Conservation (phyloP, 2,888 invertebrate species). For the Eristalis tenax region DNA sequence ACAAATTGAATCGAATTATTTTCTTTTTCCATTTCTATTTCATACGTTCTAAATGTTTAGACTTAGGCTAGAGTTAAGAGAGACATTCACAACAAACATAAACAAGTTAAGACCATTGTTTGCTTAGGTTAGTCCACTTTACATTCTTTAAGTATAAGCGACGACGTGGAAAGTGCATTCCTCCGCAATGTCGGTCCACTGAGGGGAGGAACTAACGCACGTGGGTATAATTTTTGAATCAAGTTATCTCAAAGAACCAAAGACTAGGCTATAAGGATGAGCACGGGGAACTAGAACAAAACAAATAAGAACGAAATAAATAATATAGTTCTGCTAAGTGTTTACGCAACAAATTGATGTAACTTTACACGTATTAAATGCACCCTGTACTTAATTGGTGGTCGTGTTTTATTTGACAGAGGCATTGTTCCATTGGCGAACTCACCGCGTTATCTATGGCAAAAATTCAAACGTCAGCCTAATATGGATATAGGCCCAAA, state of each 20-base stretch:
- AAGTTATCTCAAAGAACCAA: constrained; percentile 63
- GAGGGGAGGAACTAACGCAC: not conserved
- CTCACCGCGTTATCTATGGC: too few species aligned
- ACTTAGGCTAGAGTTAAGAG: constrained; percentile 4
- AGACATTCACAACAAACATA: constrained; percentile 37
- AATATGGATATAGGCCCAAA: too few species aligned
- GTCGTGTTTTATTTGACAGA: not conserved
- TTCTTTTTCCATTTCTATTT: not conserved
- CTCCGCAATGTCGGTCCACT: not conserved
- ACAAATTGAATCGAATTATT: constrained; percentile 48
- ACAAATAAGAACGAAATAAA: not conserved
- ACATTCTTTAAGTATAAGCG: constrained; percentile 42
- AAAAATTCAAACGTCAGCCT: too few species aligned
- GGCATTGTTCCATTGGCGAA: too few species aligned
- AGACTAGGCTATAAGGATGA: constrained; percentile 56
- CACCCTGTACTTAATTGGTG: not conserved
- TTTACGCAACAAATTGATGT: constrained; percentile 13
- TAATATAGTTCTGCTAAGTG: constrained; percentile 3
- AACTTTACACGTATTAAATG: constrained; percentile 3
- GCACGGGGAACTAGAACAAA: constrained; percentile 82
- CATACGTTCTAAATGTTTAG: not conserved
- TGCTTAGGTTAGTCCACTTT: constrained; percentile 19
- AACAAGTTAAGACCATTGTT: constrained; percentile 51
- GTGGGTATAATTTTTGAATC: constrained; percentile 14
- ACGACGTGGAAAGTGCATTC: not conserved